These are phyloP conservation scores for Saguinus midas DNA, from an alignment of 2,113 vertebrate species.

Conservation along the genomic window DNA sequence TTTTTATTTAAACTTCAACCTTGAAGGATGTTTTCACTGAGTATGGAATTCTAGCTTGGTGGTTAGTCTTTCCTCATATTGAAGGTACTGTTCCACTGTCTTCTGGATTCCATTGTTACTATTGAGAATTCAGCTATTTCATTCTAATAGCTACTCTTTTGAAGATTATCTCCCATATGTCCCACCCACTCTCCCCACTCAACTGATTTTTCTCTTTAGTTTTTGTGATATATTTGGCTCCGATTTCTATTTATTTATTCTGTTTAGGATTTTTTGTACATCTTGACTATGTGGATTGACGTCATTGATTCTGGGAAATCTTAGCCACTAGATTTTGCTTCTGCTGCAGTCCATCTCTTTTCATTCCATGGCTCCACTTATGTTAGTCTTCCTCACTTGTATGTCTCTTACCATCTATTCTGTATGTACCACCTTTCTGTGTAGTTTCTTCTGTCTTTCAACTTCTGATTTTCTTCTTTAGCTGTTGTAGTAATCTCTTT, in stretches of 20 bases:
- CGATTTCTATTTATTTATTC: constrained; percentile 14
- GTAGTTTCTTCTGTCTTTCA: not conserved
- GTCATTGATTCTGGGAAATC: not conserved
- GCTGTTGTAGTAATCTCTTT: not conserved
- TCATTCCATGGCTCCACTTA: not conserved
- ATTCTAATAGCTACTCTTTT: not conserved
- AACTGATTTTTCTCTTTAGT: not conserved
- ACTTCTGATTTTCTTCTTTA: not conserved
- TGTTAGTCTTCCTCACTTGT: not conserved
- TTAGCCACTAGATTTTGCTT: constrained; percentile 9
- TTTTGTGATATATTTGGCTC: not conserved
- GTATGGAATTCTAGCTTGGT: not conserved
- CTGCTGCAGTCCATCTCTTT: not conserved
- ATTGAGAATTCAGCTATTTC: not conserved
- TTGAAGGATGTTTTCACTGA: not conserved
- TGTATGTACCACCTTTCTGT: not conserved
- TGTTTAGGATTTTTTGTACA: not conserved
- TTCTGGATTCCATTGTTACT: not conserved
- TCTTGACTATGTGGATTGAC: not conserved
- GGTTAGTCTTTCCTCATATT: not conserved
- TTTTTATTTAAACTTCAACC: not conserved
- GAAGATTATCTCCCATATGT: not conserved
- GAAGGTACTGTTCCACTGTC: not conserved
- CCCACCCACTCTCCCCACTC: not conserved
- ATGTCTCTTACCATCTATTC: not conserved